phyloP scores from a whole-genome alignment of 2,113 vertebrate genomes.

The Neotragus pygmaeus region DNA sequence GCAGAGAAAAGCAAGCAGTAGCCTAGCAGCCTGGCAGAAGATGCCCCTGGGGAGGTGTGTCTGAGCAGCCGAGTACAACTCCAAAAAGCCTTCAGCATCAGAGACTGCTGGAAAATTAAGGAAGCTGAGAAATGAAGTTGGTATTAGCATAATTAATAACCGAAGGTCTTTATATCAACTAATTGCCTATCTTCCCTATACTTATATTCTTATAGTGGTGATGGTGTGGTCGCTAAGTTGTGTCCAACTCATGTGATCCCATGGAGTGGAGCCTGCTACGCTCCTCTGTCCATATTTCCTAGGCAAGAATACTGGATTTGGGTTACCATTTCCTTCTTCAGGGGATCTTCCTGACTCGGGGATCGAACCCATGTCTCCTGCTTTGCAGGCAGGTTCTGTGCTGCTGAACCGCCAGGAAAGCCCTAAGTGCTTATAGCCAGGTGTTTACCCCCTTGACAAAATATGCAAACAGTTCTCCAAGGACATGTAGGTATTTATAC shows the following conservation, averaged over 20 bases:
- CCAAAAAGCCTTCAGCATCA: not conserved
- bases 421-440: not conserved
- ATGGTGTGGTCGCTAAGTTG: not conserved
- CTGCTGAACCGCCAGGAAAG: not conserved
- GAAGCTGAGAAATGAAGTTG: not conserved
- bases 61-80: not conserved
- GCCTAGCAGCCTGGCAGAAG: not conserved
- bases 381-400: not conserved
- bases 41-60: not conserved
- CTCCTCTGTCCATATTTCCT: not conserved
- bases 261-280: not conserved
- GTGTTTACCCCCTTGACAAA: not conserved
- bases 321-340: not conserved
- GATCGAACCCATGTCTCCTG: not conserved
- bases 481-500: not conserved
- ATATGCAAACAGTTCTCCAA: not conserved
- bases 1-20: not conserved
- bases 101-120: not conserved
- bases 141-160: not conserved
- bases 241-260: not conserved
- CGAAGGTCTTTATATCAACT: not conserved
- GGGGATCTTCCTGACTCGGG: not conserved
- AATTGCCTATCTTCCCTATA: not conserved
- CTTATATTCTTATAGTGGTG: not conserved
- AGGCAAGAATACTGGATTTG: not conserved